Conservation (phyloP, 1,140 invertebrate species). For the Phenacoccus solenopsis region DNA sequence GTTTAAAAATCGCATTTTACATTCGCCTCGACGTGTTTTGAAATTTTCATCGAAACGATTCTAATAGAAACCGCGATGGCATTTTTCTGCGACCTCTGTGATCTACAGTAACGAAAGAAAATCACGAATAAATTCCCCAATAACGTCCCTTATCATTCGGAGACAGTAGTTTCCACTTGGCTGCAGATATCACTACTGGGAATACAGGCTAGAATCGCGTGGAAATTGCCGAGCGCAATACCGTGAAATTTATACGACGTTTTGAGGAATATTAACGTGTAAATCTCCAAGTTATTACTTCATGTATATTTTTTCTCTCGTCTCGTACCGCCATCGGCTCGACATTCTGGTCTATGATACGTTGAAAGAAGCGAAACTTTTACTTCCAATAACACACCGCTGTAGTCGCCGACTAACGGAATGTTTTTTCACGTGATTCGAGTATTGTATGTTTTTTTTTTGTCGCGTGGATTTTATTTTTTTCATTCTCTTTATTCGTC, state of each 20-base stretch:
- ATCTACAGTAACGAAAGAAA: slow-evolving; percentile 1
- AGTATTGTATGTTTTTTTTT: neutral
- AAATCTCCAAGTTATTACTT: slow-evolving; percentile 10
- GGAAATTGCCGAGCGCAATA: slow-evolving; percentile 13
- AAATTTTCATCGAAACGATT: no score
- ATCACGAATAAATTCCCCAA: neutral
- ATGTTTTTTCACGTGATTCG: neutral
- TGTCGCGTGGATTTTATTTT: neutral
- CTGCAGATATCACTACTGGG: slow-evolving; percentile 9
- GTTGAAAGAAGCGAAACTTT: neutral
- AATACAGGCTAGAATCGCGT: slow-evolving; percentile 5
- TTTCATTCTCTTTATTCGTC: no score
- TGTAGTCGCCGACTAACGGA: no score
- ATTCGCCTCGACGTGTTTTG: no score
- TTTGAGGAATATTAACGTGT: slow-evolving; percentile 14
- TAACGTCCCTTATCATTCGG: slow-evolving; percentile 8
- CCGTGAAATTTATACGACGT: slow-evolving; percentile 16
- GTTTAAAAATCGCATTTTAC: no score
- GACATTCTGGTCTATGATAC: neutral
- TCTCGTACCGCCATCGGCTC: neutral
- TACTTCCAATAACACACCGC: neutral
- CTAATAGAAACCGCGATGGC: no score
- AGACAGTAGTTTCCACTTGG: slow-evolving; percentile 11
- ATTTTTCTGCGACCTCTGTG: neutral
- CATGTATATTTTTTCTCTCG: neutral